Evolutionary conservation across 2,888 invertebrate genomes (phyloP).

Genomic region (Drosophila vallismaia): DNA sequence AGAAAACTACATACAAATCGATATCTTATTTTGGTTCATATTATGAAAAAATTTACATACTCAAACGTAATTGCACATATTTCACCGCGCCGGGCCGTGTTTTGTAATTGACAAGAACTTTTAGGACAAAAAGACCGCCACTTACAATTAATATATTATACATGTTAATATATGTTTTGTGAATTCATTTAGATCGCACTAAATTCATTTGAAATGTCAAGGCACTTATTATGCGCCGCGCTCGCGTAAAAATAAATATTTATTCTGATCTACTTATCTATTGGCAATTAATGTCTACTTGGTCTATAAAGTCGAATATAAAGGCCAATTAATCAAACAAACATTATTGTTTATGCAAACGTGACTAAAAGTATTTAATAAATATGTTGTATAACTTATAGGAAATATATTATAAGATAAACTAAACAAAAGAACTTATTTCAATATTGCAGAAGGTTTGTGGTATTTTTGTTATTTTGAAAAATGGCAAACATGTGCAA

Average conservation of each 20-base stretch:
- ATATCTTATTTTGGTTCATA: slow-evolving; percentile 15
- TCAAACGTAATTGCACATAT: slow-evolving; percentile 4
- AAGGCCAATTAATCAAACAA: neutral
- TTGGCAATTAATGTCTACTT: no score
- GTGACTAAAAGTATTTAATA: neutral
- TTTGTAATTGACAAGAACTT: neutral
- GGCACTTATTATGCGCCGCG: neutral
- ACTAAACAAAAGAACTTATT: neutral
- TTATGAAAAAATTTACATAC: slow-evolving; percentile 14
- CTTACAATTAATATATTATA: neutral
- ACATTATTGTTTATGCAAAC: neutral
- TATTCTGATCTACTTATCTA: neutral
- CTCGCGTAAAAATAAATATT: neutral
- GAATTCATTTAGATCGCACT: neutral
- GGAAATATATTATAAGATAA: neutral
- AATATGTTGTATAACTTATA: neutral
- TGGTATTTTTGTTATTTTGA: no score
- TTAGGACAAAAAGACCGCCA: neutral
- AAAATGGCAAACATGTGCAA: no score
- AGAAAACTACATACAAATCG: slow-evolving; percentile 22
- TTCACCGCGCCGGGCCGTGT: slow-evolving; percentile 2
- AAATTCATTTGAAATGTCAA: neutral
- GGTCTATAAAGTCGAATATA: no score
- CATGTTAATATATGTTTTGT: neutral
- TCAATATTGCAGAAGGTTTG: no score